Percentiles rank a stretch among this genome's conserved stretches.
These are phyloP conservation scores for Myioborus melanocephalus DNA, from an alignment of 2,797 vertebrate genomes.

Conservation along the genomic window DNA sequence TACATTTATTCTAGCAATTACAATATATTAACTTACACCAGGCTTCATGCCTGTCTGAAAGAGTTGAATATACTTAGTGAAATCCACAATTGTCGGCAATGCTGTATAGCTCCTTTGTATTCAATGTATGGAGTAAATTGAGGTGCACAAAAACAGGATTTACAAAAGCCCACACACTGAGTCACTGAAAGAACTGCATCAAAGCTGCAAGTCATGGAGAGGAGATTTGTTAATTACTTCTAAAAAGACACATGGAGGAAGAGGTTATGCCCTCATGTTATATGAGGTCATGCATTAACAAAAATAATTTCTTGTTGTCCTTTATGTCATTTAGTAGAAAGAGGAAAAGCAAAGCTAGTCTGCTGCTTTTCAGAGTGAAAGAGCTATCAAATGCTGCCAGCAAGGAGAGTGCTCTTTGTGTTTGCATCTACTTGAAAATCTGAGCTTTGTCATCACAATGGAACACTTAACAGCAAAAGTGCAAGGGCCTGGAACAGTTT, in stretches of 20 bases:
- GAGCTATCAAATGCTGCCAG: neutral
- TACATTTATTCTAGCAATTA: neutral
- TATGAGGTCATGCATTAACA: neutral
- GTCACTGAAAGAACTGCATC: neutral
- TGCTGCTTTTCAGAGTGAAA: neutral
- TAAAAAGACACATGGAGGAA: neutral
- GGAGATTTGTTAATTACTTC: constrained; percentile 5
- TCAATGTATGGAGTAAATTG: neutral
- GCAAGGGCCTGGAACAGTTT: neutral
- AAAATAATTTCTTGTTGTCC: neutral
- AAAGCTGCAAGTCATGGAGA: neutral
- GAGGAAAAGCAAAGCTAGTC: neutral
- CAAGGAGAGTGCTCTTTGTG: neutral
- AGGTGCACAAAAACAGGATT: neutral
- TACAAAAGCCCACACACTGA: constrained; percentile 6
- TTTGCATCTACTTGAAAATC: neutral
- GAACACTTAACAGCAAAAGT: neutral
- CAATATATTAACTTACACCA: neutral
- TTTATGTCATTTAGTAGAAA: neutral
- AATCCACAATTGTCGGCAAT: neutral
- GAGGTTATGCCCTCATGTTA: neutral
- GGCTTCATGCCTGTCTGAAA: neutral
- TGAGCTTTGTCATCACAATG: neutral
- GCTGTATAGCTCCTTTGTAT: neutral
- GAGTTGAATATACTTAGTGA: neutral